Percentiles rank a stretch among this genome's conserved stretches.
phyloP scores from a whole-genome alignment of 1,140 invertebrate genomes.

The Bombyx mori region DNA sequence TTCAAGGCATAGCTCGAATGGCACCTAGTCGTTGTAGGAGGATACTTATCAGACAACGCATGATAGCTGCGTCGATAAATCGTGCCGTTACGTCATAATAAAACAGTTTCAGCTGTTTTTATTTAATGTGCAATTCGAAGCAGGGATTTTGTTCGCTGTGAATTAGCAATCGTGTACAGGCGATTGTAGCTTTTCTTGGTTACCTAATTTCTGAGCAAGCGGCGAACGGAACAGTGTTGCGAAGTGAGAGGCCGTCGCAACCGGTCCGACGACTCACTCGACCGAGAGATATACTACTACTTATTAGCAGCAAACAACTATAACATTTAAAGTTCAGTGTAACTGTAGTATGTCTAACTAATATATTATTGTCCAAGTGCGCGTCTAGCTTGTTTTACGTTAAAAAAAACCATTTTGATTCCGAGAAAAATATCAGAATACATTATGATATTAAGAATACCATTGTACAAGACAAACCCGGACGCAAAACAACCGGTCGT shows the following conservation, averaged over 20 bases:
- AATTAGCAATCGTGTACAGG: conserved; percentile 34
- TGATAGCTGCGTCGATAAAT: conserved; percentile 16
- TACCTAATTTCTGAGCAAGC: conserved; percentile 66
- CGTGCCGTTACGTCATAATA: conserved; percentile 30
- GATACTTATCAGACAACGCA: conserved; percentile 18
- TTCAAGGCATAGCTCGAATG: conserved; percentile 55
- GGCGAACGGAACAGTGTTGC: conserved; percentile 58
- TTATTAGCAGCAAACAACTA: conserved; percentile 28
- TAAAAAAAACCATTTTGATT: conserved; percentile 15
- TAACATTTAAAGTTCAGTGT: conserved; percentile 28
- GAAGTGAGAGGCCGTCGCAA: conserved; percentile 67
- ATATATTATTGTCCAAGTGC: conserved; percentile 2
- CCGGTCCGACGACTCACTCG: conserved; percentile 55
- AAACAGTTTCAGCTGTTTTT: conserved; percentile 25
- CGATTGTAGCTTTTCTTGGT: conserved; percentile 58
- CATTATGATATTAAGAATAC: conserved; percentile 4
- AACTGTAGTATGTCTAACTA: conserved; percentile 5
- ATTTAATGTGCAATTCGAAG: conserved; percentile 24
- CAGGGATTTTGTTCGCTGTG: conserved; percentile 50
- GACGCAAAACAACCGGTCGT: conserved; percentile 51
- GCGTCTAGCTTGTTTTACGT: background rate
- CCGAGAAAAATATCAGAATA: conserved; percentile 18
- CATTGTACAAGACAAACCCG: conserved; percentile 52
- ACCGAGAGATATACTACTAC: conserved; percentile 40
- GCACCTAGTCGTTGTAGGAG: conserved; percentile 22